Evolutionary conservation across 2,888 invertebrate genomes (phyloP).

Genomic region (Apodemia mormo): DNA sequence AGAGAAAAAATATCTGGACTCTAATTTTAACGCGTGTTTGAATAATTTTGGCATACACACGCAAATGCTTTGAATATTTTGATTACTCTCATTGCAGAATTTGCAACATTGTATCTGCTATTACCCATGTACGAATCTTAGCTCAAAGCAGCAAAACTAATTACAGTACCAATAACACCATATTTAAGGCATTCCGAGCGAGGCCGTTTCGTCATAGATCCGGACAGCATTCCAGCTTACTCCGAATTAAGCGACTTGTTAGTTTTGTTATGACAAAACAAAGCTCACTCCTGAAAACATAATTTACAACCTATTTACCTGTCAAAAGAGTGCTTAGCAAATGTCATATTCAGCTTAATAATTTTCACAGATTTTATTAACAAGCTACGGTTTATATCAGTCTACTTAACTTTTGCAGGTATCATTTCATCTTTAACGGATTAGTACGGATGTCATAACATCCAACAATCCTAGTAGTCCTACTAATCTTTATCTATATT

Average conservation of each 20-base stretch:
- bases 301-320: constrained; percentile 23
- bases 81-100: background rate
- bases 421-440: too few relatives aligned
- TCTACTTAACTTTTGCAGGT: background rate
- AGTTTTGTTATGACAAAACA: constrained; percentile 36
- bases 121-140: background rate
- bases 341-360: constrained; percentile 10
- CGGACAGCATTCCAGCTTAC: constrained; percentile 19
- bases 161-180: constrained; percentile 4
- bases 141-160: constrained; percentile 2
- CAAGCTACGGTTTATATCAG: background rate
- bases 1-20: too few relatives aligned
- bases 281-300: constrained; percentile 27
- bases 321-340: constrained; percentile 6
- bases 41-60: too few relatives aligned
- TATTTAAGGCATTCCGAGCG: constrained; percentile 20
- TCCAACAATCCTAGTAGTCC: too few relatives aligned
- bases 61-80: background rate
- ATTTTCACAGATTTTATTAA: background rate
- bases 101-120: constrained; percentile 6
- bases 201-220: constrained; percentile 25
- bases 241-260: constrained; percentile 37
- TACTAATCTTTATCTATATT: too few relatives aligned
- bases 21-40: too few relatives aligned
- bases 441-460: too few relatives aligned